Conservation (phyloP, 2,113 vertebrate genomes). For the Lophius piscatorius region DNA sequence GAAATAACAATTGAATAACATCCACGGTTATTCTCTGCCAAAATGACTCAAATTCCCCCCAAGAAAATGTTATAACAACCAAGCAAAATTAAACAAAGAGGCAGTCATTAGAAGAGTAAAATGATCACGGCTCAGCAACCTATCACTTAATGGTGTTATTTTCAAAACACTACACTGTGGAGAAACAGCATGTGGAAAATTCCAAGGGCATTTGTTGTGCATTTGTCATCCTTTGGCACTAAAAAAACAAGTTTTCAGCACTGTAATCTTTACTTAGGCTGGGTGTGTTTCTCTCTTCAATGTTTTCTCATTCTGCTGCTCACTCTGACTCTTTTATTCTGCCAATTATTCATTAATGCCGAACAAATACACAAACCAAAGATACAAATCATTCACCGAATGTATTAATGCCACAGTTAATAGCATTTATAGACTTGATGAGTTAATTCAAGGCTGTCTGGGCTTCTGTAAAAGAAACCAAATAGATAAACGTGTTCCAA, state of each 20-base stretch:
- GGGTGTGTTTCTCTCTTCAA: constrained; percentile 52
- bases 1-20: constrained; percentile 72
- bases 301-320: constrained; percentile 35
- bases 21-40: constrained; percentile 69
- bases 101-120: constrained; percentile 65
- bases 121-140: constrained; percentile 58
- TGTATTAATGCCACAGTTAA: constrained; percentile 12
- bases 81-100: constrained; percentile 59
- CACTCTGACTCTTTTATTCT: constrained; percentile 29
- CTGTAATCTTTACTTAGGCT: constrained; percentile 54
- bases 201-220: constrained; percentile 72
- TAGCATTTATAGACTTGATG: no score
- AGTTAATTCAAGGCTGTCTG: constrained; percentile 1
- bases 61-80: constrained; percentile 55
- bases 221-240: constrained; percentile 65
- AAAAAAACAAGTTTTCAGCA: constrained; percentile 59
- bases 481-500: background rate
- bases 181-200: constrained; percentile 65
- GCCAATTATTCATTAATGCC: constrained; percentile 52
- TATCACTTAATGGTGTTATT: constrained; percentile 66
- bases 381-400: constrained; percentile 3
- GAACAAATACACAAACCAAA: constrained; percentile 32
- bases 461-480: background rate
- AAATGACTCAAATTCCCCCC: constrained; percentile 63
- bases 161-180: constrained; percentile 38